These are phyloP conservation scores for Hemiscyllium ocellatum DNA, from an alignment of 2,113 vertebrate genomes.

Conservation along the genomic window DNA sequence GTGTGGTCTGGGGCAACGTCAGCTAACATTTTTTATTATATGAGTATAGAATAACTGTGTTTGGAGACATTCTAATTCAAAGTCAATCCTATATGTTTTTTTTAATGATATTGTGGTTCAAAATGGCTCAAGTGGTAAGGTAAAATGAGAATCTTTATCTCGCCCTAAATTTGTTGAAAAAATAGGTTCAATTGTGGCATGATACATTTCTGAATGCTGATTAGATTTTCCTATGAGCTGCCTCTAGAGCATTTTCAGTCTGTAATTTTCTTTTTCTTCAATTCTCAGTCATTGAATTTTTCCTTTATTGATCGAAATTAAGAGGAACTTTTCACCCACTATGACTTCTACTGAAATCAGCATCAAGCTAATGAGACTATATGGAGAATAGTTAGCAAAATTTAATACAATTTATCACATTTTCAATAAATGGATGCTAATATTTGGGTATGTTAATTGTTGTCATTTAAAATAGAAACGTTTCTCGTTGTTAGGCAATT, in stretches of 20 bases:
- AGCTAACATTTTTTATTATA: neutral
- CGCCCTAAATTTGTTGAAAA: neutral
- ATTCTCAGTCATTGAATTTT: neutral
- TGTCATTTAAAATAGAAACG: neutral
- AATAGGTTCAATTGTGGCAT: neutral
- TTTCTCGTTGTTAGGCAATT: slow-evolving; percentile 21
- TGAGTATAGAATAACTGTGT: neutral
- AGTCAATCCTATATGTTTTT: neutral
- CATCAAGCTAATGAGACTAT: slow-evolving; percentile 22
- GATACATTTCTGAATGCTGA: neutral
- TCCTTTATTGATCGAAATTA: neutral
- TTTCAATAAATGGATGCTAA: neutral
- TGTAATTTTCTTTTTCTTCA: neutral
- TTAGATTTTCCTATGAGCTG: neutral
- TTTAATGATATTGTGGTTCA: neutral
- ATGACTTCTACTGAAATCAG: neutral
- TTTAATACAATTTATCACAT: neutral
- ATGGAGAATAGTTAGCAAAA: neutral
- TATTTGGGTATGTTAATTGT: slow-evolving; percentile 5
- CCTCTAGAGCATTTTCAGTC: too few species aligned
- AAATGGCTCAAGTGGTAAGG: neutral
- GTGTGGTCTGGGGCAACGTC: too few species aligned
- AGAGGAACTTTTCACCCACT: neutral
- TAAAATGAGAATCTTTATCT: neutral
- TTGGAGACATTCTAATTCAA: neutral